These are phyloP conservation scores for Caenorhabditis sinica DNA, from an alignment of 2,888 invertebrate species.

Conservation along the genomic window DNA sequence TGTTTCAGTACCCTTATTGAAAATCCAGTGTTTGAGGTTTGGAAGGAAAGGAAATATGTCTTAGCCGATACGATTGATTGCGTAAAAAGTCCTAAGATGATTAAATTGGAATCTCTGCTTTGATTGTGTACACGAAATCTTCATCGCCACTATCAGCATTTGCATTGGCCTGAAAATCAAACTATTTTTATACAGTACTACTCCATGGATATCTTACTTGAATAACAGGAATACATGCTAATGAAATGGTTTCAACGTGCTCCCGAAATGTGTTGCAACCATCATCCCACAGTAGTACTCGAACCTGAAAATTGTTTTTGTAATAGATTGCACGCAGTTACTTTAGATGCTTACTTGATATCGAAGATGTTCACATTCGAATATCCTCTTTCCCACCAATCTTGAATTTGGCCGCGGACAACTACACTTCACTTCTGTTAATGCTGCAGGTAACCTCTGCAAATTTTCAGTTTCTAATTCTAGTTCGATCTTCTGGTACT, in stretches of 20 bases:
- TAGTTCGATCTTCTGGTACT: neutral
- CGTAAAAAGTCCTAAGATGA: neutral
- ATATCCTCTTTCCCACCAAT: conserved; percentile 81
- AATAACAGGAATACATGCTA: conserved; percentile 83
- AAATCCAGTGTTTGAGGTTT: conserved; percentile 39
- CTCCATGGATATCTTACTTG: conserved; percentile 72
- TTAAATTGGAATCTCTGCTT: conserved; percentile 73
- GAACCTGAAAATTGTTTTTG: conserved; percentile 65
- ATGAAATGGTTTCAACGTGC: conserved; percentile 80
- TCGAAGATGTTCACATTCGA: conserved; percentile 82
- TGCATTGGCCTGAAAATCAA: conserved; percentile 79
- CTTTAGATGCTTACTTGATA: conserved; percentile 74
- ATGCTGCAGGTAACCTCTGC: conserved; percentile 82
- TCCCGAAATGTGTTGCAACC: conserved; percentile 79
- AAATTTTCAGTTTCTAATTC: conserved; percentile 39
- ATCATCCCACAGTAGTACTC: conserved; percentile 82
- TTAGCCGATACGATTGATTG: conserved; percentile 23
- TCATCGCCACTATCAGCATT: conserved; percentile 76
- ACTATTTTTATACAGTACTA: neutral
- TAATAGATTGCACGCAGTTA: neutral
- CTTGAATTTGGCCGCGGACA: conserved; percentile 80
- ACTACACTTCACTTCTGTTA: conserved; percentile 83
- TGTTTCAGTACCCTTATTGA: neutral
- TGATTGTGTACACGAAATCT: conserved; percentile 79
- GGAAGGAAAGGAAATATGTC: neutral